These are phyloP conservation scores for Palaemon carinicauda DNA, from an alignment of 1,140 invertebrate species.

Conservation along the genomic window DNA sequence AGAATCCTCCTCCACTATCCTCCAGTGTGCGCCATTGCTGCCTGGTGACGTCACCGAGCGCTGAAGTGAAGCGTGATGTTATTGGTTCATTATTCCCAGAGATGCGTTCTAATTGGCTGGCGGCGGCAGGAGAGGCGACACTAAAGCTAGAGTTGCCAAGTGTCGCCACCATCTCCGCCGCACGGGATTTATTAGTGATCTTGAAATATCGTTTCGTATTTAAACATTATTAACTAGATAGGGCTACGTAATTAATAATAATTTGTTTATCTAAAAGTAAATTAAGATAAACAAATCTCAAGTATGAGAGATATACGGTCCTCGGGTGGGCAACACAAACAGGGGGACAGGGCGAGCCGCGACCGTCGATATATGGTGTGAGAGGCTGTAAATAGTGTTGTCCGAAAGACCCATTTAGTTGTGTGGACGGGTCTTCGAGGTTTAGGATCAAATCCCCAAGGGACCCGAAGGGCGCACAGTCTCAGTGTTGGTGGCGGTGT, in stretches of 20 bases:
- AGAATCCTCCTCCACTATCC: not conserved
- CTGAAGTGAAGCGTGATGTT: conserved; percentile 53
- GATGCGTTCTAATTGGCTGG: conserved; percentile 58
- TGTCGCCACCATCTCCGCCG: conserved; percentile 94
- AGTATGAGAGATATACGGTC: not conserved
- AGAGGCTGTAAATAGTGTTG: conserved; percentile 43
- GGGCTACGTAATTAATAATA: conserved; percentile 13
- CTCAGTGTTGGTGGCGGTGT: conserved; percentile 34
- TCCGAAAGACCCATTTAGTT: conserved; percentile 42
- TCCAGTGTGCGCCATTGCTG: conserved; percentile 57
- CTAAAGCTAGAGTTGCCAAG: conserved; percentile 82
- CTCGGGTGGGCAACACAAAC: not conserved
- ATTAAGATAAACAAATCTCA: not conserved
- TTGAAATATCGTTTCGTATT: not conserved
- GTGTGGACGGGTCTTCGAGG: conserved; percentile 37
- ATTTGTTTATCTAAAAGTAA: not conserved
- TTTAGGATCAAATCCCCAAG: conserved; percentile 13
- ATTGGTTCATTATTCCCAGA: conserved; percentile 57
- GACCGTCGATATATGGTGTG: conserved; percentile 42
- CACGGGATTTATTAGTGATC: conserved; percentile 63
- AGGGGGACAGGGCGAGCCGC: not conserved
- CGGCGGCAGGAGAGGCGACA: conserved; percentile 62
- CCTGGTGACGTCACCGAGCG: conserved; percentile 48
- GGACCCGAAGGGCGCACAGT: not conserved
- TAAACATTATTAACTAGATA: conserved; percentile 34